phyloP scores from a whole-genome alignment of 2,113 vertebrate genomes.

The Theristicus caerulescens region DNA sequence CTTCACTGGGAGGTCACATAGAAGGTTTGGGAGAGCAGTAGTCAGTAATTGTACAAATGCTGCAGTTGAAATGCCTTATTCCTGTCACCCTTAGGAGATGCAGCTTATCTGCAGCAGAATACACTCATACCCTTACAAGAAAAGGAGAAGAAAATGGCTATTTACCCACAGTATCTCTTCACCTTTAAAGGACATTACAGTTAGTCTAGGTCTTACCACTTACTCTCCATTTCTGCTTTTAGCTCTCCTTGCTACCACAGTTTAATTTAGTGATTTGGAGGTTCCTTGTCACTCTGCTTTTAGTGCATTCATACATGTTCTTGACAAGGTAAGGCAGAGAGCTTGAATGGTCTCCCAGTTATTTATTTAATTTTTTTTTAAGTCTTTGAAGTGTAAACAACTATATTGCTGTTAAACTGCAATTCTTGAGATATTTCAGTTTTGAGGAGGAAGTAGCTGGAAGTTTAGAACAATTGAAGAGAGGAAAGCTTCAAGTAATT shows the following conservation, averaged over 20 bases:
- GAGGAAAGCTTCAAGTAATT: background rate
- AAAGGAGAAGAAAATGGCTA: background rate
- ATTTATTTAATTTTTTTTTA: background rate
- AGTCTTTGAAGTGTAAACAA: background rate
- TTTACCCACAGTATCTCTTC: background rate
- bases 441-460: background rate
- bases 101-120: background rate
- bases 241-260: background rate
- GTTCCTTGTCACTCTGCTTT: background rate
- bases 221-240: background rate
- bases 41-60: background rate
- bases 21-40: slow-evolving; percentile 31
- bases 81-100: background rate
- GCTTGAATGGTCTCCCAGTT: background rate
- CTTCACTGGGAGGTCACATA: background rate
- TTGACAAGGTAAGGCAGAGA: background rate
- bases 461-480: background rate
- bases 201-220: background rate
- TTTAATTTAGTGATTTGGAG: background rate
- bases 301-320: background rate
- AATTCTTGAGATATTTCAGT: background rate
- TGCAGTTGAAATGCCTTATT: background rate
- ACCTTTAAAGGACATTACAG: background rate
- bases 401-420: background rate
- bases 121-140: background rate